Evolutionary conservation across 1,140 invertebrate species (phyloP).

Genomic region (Monomorium pharaonis): DNA sequence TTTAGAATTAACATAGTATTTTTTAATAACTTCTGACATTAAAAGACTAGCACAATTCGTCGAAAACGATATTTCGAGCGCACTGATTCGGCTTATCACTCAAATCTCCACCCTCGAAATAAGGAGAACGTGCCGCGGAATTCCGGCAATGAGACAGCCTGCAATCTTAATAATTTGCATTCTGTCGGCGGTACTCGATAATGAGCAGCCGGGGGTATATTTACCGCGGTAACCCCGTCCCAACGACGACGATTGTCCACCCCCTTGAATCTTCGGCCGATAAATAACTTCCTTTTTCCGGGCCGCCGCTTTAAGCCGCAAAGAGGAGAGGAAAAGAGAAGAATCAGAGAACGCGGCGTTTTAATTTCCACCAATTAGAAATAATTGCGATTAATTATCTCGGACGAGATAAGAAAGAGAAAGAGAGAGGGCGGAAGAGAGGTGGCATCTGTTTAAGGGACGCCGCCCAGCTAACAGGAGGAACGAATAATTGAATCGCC

Average conservation of each 20-base stretch:
- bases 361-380: conserved; percentile 70
- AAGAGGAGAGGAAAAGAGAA: conserved; percentile 9
- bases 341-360: conserved; percentile 52
- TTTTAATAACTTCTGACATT: neutral
- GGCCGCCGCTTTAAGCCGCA: conserved; percentile 6
- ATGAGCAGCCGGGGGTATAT: conserved; percentile 65
- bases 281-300: conserved; percentile 56
- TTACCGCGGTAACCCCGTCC: conserved; percentile 53
- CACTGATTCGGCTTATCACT: conserved; percentile 27
- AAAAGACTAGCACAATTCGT: neutral
- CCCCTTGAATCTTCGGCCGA: conserved; percentile 24
- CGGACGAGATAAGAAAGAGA: conserved; percentile 19
- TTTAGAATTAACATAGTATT: neutral
- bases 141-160: conserved; percentile 52
- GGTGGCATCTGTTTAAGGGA: conserved; percentile 57
- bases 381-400: conserved; percentile 71
- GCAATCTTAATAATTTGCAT: conserved; percentile 69
- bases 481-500: conserved; percentile 60
- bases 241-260: conserved; percentile 55
- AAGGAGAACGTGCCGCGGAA: conserved; percentile 66
- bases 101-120: conserved; percentile 54
- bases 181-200: conserved; percentile 59
- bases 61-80: conserved; percentile 7
- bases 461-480: conserved; percentile 23
- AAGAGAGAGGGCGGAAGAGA: conserved; percentile 8